phyloP scores from a whole-genome alignment of 2,797 vertebrate genomes.

The Acanthornis magna region DNA sequence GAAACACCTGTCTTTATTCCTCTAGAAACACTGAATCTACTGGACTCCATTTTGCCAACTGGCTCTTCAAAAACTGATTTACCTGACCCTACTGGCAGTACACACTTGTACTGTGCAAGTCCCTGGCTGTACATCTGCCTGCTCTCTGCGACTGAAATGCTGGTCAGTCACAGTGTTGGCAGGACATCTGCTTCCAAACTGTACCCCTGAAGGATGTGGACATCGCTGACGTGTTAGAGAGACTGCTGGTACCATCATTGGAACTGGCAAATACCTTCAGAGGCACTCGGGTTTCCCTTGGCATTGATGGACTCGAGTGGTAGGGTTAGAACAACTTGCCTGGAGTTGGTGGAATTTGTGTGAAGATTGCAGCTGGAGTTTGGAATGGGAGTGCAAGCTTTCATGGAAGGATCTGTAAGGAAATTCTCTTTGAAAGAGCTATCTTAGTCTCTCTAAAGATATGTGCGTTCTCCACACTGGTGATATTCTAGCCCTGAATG shows the following conservation, averaged over 20 bases:
- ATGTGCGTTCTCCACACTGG: neutral
- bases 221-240: neutral
- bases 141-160: neutral
- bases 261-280: neutral
- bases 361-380: conserved; percentile 8
- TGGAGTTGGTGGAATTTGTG: neutral
- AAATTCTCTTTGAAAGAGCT: conserved; percentile 36
- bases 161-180: neutral
- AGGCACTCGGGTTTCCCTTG: neutral
- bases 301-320: neutral
- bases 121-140: neutral
- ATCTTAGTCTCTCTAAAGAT: conserved; percentile 11
- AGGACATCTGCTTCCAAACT: conserved; percentile 16
- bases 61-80: conserved; percentile 7
- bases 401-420: conserved; percentile 9
- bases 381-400: conserved; percentile 1
- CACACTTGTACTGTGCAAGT: neutral
- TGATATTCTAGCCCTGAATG: conserved; percentile 50
- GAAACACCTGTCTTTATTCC: conserved; percentile 37
- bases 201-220: neutral
- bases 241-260: neutral
- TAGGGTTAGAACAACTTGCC: neutral
- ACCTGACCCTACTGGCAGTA: conserved; percentile 13
- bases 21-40: conserved; percentile 42
- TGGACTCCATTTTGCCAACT: conserved; percentile 14